Percentiles rank a stretch among this genome's conserved stretches.
Evolutionary conservation across 2,797 vertebrate genomes (phyloP).

Genomic region (Alca torda): DNA sequence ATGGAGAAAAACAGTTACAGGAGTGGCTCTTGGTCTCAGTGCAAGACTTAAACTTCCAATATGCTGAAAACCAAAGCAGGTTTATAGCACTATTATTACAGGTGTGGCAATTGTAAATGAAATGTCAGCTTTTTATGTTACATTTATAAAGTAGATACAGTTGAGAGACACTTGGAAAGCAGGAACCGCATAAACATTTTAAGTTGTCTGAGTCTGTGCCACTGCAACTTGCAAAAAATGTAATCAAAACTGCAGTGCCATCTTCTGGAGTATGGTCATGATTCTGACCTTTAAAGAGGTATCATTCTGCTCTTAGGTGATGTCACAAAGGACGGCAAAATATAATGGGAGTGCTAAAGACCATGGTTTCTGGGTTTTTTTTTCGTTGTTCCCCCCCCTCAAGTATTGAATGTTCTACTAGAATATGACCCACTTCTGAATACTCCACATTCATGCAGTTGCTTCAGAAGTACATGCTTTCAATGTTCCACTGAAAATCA

Average conservation of each 20-base stretch:
- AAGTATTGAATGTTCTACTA: background rate
- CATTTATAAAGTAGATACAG: background rate
- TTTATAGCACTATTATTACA: background rate
- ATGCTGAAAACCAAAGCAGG: background rate
- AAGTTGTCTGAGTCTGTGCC: background rate
- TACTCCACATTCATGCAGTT: background rate
- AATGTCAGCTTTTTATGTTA: background rate
- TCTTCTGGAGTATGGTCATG: background rate
- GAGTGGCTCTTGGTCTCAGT: background rate
- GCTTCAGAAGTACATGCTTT: background rate
- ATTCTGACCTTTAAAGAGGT: background rate
- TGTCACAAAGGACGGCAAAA: background rate
- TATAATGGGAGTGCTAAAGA: background rate
- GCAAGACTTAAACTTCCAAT: background rate
- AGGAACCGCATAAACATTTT: background rate
- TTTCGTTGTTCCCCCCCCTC: too few relatives aligned
- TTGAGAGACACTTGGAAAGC: background rate
- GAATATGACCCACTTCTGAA: background rate
- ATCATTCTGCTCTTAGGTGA: background rate
- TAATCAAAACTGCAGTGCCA: slow-evolving; percentile 6
- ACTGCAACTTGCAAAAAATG: background rate
- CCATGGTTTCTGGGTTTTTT: accelerated
- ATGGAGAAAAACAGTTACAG: background rate
- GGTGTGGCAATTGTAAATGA: background rate
- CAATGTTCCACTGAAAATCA: background rate